A percentile compares a stretch with the other conserved stretches of the same genome.
These are phyloP conservation scores for Chiloscyllium punctatum DNA, from an alignment of 2,797 vertebrate genomes.

Conservation along the genomic window DNA sequence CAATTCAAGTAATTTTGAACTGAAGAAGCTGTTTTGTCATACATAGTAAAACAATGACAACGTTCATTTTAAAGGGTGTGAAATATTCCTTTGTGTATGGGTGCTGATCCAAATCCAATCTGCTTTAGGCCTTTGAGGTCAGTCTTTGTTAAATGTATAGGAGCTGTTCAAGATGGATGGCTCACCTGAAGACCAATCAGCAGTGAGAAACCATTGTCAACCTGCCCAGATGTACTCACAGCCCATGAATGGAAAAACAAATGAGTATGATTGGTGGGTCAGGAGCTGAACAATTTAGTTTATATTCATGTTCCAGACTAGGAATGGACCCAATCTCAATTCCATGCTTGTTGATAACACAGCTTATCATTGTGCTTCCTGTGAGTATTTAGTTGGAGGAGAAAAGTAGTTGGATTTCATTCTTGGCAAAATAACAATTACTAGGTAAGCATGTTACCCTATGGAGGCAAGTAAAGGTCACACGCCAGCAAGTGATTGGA, in stretches of 20 bases:
- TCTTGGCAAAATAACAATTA: slow-evolving; percentile 10
- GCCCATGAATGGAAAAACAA: neutral
- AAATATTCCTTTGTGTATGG: neutral
- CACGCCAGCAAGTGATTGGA: neutral
- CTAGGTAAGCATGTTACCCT: neutral
- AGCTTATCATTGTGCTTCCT: neutral
- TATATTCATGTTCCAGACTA: neutral
- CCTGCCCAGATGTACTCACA: neutral
- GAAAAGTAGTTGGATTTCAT: neutral
- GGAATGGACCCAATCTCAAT: neutral
- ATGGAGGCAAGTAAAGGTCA: neutral
- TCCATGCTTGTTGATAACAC: neutral
- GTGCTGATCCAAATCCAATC: too few relatives aligned
- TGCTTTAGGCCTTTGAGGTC: neutral
- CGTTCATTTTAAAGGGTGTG: neutral
- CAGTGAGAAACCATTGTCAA: neutral
- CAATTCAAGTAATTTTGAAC: neutral
- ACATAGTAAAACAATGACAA: neutral
- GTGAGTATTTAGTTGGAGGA: neutral
- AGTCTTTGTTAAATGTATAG: neutral
- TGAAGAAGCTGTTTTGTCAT: too few relatives aligned
- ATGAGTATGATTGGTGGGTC: neutral
- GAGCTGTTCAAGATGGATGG: neutral
- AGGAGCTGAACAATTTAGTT: neutral
- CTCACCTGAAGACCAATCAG: neutral